A percentile compares a stretch with the other conserved stretches of the same genome.
These are phyloP conservation scores for Masnerella sp. DNA, from an alignment of 2,888 invertebrate genomes.

Conservation along the genomic window DNA sequence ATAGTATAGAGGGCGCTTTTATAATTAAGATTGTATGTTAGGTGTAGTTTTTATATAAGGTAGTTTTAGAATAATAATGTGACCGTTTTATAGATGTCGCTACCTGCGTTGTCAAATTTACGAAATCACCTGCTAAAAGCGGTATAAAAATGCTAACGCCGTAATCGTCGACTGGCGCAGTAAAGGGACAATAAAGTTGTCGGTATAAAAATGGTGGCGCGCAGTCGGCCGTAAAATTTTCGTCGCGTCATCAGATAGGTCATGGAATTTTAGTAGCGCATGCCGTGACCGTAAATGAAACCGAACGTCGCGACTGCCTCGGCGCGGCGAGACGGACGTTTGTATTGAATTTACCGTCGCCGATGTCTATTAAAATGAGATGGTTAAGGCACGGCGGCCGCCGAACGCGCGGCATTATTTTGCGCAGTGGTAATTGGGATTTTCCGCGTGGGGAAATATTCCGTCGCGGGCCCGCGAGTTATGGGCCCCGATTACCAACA, in stretches of 20 bases:
- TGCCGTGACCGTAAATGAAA: constrained; percentile 40
- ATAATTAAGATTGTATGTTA: no score
- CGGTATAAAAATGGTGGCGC: background rate
- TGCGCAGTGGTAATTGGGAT: constrained; percentile 53
- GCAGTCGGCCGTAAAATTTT: constrained; percentile 41
- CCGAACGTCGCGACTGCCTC: constrained; percentile 39
- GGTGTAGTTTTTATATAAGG: no score
- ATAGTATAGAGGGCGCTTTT: no score
- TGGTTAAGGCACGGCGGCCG: constrained; percentile 40
- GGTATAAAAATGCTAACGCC: no score
- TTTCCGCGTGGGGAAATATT: constrained; percentile 51
- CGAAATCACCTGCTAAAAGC: no score
- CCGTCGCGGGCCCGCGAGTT: constrained; percentile 57
- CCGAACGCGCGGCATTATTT: constrained; percentile 46
- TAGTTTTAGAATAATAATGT: no score
- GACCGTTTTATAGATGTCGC: no score
- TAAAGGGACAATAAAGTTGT: no score
- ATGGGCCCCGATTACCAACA: constrained; percentile 65
- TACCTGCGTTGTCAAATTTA: no score
- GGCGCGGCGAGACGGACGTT: constrained; percentile 49
- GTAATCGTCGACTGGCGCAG: no score
- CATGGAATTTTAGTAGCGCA: constrained; percentile 46
- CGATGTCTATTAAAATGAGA: constrained; percentile 58
- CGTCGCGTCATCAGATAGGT: constrained; percentile 47
- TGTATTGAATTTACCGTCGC: constrained; percentile 57